These are phyloP conservation scores for Cataglyphis cursor DNA, from an alignment of 2,888 invertebrate species.

Conservation along the genomic window DNA sequence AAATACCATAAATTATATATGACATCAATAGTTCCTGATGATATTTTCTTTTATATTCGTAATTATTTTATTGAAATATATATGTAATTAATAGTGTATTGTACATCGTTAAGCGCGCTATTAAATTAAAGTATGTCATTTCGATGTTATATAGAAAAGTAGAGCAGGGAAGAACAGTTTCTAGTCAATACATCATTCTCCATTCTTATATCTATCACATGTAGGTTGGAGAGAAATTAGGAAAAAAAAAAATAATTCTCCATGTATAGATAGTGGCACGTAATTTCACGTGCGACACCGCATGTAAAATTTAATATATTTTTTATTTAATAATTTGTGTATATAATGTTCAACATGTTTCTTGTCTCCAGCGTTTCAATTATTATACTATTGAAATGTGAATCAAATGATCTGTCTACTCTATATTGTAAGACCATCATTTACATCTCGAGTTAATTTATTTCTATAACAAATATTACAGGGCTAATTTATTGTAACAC, in stretches of 20 bases:
- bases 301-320: constrained; percentile 45
- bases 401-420: constrained; percentile 25
- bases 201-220: constrained; percentile 20
- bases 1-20: constrained; percentile 9
- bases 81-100: constrained; percentile 16
- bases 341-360: constrained; percentile 53
- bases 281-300: no score
- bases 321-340: background rate
- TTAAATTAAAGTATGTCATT: constrained; percentile 23
- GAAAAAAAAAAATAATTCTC: background rate
- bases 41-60: constrained; percentile 41
- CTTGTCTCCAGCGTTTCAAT: constrained; percentile 75
- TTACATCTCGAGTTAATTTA: constrained; percentile 17
- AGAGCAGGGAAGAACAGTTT: constrained; percentile 32
- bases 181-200: constrained; percentile 46
- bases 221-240: background rate
- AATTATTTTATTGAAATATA: constrained; percentile 36
- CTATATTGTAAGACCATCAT: background rate
- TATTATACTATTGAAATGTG: constrained; percentile 22
- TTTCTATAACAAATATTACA: constrained; percentile 18
- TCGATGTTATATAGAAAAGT: constrained; percentile 1
- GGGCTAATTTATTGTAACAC: constrained; percentile 12
- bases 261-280: background rate
- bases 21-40: constrained; percentile 4
- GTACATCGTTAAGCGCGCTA: constrained; percentile 32